Evolutionary conservation across 2,888 invertebrate species (phyloP).

Genomic region (Colletes collaris): DNA sequence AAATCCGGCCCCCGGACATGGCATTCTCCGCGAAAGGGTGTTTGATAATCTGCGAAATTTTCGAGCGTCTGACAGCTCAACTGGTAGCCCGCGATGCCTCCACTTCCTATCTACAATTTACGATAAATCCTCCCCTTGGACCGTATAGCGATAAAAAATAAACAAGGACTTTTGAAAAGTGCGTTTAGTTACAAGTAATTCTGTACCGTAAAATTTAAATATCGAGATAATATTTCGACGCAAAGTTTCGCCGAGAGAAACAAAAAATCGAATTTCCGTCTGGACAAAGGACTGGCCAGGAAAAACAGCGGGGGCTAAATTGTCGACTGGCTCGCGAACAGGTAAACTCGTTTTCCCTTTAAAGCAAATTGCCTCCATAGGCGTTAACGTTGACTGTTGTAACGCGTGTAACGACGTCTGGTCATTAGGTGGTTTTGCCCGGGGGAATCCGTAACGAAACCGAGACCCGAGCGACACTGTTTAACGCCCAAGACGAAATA

Average conservation of each 20-base stretch:
- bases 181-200: too few relatives aligned
- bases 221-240: background rate
- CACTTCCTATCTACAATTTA: too few relatives aligned
- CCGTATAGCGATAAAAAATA: too few relatives aligned
- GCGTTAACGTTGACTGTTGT: slow-evolving; percentile 41
- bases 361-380: slow-evolving; percentile 50
- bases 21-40: too few relatives aligned
- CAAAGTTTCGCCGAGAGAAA: background rate
- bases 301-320: background rate
- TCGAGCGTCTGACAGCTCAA: too few relatives aligned
- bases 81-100: too few relatives aligned
- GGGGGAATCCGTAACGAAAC: slow-evolving; percentile 51
- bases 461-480: slow-evolving; percentile 51
- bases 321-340: slow-evolving; percentile 3
- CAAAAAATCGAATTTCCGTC: background rate
- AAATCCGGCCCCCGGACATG: too few relatives aligned
- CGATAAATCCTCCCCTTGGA: too few relatives aligned
- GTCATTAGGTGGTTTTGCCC: slow-evolving; percentile 54
- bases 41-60: too few relatives aligned
- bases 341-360: slow-evolving; percentile 37
- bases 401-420: slow-evolving; percentile 54
- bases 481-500: slow-evolving; percentile 45
- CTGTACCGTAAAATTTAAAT: too few relatives aligned
- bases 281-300: background rate
- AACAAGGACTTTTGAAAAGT: too few relatives aligned